Evolutionary conservation across 2,888 invertebrate species (phyloP), one percentile per base, ranked within the genome.

Genomic region (Andrena flavipes): DNA sequence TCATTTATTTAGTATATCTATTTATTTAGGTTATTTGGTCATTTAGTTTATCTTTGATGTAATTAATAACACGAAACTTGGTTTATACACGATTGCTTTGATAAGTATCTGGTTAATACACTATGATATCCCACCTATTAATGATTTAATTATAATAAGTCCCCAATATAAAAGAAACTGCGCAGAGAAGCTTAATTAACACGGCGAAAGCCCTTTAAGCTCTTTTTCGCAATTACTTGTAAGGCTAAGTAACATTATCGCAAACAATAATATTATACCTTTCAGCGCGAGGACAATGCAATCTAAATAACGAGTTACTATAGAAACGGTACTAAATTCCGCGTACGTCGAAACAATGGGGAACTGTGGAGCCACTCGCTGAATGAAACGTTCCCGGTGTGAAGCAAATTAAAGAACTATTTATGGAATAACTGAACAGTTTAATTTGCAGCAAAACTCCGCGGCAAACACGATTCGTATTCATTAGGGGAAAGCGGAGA

Each of bases 401-500:
- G 51, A 70, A 83, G 69, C 33, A 73, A 71, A 71, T 80, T 56
- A 62, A 79, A 67, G 62, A 63, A 71, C 71, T 79, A 71, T 80
- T 80, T 80, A 80, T 71, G 62, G 80, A 79, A 79, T 80, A 56
- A 71, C 67, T 54, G 65, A 71, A 59, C 68, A 67, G 35, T 76
- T 72, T 73, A 80, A 80, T 85, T 86, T 73, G 65, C 65, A 60
- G 65, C 51, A 35, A 56, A 81, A 73, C 74, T 74, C 70, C 8
- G 48, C 62, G 70, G 73, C 59, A 76, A 71, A 68, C 79, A 65
- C 82, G 67, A 83, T 85, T 78, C 68, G 56, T 69, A 77, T 81
- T 81, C 71, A 83, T 87, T 87, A 85, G 69, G 51, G 59, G 23
- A 54, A 35, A 56, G 49, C 51, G 69, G 29, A 59, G 77, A 64